phyloP scores from a whole-genome alignment of 2,888 invertebrate genomes.

The Eilema sororculum region DNA sequence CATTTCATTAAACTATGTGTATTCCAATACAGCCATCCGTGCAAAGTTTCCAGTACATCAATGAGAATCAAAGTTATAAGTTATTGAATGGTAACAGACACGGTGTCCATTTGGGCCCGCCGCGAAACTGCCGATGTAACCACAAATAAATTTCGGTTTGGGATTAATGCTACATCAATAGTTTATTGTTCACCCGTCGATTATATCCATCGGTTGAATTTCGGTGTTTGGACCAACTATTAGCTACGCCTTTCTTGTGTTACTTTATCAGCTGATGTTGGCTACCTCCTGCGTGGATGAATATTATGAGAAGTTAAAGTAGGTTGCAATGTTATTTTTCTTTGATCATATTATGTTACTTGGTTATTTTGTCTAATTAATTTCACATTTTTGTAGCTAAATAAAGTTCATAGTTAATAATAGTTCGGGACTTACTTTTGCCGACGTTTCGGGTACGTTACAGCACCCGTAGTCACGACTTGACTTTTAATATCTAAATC shows the following conservation, averaged over 20 bases:
- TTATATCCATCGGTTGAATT: slow-evolving; percentile 19
- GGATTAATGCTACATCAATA: slow-evolving; percentile 29
- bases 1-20: neutral
- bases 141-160: slow-evolving; percentile 31
- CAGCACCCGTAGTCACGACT: too few species aligned
- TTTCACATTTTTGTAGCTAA: too few species aligned
- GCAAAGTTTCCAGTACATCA: neutral
- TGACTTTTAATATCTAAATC: too few species aligned
- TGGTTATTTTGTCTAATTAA: too few species aligned
- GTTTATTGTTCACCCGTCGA: slow-evolving; percentile 21
- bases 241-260: neutral
- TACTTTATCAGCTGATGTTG: neutral
- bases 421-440: too few species aligned
- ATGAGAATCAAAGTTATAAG: slow-evolving; percentile 15
- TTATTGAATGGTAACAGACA: slow-evolving; percentile 16
- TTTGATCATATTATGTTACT: too few species aligned
- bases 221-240: neutral
- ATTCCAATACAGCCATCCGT: neutral
- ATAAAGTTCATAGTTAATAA: too few species aligned
- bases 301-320: too few species aligned
- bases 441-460: too few species aligned
- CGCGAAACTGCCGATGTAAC: slow-evolving; percentile 20
- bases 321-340: too few species aligned
- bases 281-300: too few species aligned
- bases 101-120: slow-evolving; percentile 16